A percentile compares a stretch with the other conserved stretches of the same genome.
These are phyloP conservation scores for Styela clava DNA, from an alignment of 23 tunicate species.

Conservation along the genomic window DNA sequence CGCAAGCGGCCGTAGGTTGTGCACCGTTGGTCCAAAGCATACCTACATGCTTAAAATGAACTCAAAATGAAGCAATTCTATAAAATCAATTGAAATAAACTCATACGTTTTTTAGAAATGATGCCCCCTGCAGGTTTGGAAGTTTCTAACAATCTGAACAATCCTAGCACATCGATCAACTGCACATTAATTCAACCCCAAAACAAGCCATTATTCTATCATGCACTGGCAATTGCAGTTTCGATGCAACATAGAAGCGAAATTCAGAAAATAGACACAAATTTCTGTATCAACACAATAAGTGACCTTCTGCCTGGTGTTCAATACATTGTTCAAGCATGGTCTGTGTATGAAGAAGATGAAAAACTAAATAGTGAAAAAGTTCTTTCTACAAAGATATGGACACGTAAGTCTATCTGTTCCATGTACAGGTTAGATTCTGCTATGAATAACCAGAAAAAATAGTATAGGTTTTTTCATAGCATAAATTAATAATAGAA, in stretches of 20 bases:
- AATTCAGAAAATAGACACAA: not conserved
- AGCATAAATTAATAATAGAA: too few relatives aligned
- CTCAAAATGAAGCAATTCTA: too few relatives aligned
- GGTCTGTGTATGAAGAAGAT: not conserved
- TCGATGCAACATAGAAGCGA: not conserved
- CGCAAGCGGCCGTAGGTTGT: too few relatives aligned
- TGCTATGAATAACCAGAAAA: too few relatives aligned
- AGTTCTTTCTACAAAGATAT: not conserved
- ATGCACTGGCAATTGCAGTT: not conserved
- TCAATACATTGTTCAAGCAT: slow-evolving; percentile 1
- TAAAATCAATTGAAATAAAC: too few relatives aligned
- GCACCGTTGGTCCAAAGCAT: too few relatives aligned
- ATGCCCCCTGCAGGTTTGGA: not conserved
- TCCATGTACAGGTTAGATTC: too few relatives aligned
- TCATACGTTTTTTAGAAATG: not conserved
- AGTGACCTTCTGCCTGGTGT: not conserved
- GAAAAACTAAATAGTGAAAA: not conserved
- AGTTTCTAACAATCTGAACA: not conserved
- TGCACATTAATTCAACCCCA: not conserved
- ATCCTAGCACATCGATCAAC: not conserved
- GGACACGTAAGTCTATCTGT: slow-evolving; percentile 11
- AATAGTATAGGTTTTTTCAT: too few relatives aligned
- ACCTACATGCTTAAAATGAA: too few relatives aligned
- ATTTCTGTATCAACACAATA: not conserved
- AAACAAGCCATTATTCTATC: not conserved